Evolutionary conservation across 1,140 invertebrate genomes (phyloP), one percentile per base, ranked within the genome.

Genomic region (Lepidurus couesii): DNA sequence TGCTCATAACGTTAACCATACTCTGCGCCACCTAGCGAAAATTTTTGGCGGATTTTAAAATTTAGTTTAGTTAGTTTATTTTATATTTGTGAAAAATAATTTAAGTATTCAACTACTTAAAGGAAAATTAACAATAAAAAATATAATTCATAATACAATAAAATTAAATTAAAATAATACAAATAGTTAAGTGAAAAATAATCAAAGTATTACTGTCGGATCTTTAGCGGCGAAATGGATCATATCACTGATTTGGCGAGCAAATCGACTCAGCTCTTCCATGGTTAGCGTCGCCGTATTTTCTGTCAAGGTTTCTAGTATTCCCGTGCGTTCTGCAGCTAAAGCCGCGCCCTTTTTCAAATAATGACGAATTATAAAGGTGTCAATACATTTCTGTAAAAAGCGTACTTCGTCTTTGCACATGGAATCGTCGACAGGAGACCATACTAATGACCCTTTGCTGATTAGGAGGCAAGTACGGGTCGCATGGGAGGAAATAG

Each of bases 1-100:
- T 84, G 78, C 84, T 85, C 7, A 85, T 76, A 0, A 83, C 81
- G n/a, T 79, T 79, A 5, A 85, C 74, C 82, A 85, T 82, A 34
- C 80, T 82, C 9, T 81, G 81, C 0, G 83, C 84, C 44, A 85
- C 83, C 84, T 84, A 34, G 34, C 34, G 78, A 1, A 80, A 81
- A 47, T 43, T 65, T 74, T 76, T 47, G 9, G 75, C 43, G 77
- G 44, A 43, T 75, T 74, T 10, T 11, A 11, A 47, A 47, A 47
- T 47, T 47, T 1, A 10, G 0, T 47, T 47, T 11, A 0, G 1
- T 11, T 47, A 6, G 45, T 47, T 47, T 11, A 47, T 0, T 47
- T 47, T 3, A 34, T 4, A 34, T 34, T 34, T 34, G 34, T 34
- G 34, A 34, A 34, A 34, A 34, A 34, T 34, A 47, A 47, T 47